These are phyloP conservation scores for Aplochiton taeniatus DNA, from an alignment of 2,797 vertebrate species.

Conservation along the genomic window DNA sequence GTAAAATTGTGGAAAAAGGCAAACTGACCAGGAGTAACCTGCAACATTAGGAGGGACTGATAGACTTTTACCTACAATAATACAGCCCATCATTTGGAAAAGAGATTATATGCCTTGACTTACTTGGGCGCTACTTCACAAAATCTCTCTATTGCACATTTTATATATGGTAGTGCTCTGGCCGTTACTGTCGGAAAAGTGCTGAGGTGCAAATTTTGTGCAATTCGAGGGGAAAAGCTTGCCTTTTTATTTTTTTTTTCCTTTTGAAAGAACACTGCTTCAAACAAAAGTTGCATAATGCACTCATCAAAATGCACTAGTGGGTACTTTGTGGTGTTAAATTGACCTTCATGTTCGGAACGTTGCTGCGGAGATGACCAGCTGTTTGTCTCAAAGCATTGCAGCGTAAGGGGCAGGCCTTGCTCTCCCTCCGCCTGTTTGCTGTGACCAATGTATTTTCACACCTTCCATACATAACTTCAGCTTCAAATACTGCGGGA, in stretches of 20 bases:
- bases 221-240: constrained; percentile 76
- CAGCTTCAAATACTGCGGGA: constrained; percentile 71
- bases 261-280: constrained; percentile 80
- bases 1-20: constrained; percentile 72
- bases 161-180: constrained; percentile 86
- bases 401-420: constrained; percentile 68
- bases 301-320: constrained; percentile 88
- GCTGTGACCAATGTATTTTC: constrained; percentile 83
- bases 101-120: constrained; percentile 76
- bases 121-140: constrained; percentile 69
- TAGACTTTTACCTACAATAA: constrained; percentile 66
- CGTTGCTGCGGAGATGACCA: constrained; percentile 75
- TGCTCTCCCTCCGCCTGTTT: constrained; percentile 77
- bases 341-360: constrained; percentile 79
- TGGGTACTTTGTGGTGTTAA: constrained; percentile 84
- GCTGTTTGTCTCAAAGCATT: constrained; percentile 56
- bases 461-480: constrained; percentile 80
- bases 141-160: constrained; percentile 89
- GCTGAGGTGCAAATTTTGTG: constrained; percentile 82
- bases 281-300: constrained; percentile 80
- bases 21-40: constrained; percentile 72
- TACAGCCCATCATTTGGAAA: constrained; percentile 73
- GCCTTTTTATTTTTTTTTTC: constrained; percentile 66
- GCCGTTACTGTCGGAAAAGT: constrained; percentile 83
- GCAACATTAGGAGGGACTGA: constrained; percentile 76